phyloP scores from a whole-genome alignment of 37 sponge, comb jelly and placozoan species.

The Agelas oroides region DNA sequence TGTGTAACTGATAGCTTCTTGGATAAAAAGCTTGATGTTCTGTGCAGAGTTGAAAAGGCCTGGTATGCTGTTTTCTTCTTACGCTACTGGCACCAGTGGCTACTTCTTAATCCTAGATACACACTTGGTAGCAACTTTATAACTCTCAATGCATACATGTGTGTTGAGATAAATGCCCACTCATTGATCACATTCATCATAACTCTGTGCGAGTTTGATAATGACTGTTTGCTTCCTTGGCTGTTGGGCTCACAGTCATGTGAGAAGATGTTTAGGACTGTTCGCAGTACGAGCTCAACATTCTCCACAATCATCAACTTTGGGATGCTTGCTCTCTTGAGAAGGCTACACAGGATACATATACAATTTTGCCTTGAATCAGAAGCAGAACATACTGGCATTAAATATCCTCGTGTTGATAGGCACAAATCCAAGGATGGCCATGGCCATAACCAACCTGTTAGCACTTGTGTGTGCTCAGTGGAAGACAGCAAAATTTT shows the following conservation, averaged over 20 bases:
- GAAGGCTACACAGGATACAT: conserved; percentile 56
- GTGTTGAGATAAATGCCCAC: conserved; percentile 70
- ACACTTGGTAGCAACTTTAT: conserved; percentile 48
- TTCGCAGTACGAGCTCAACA: conserved; percentile 52
- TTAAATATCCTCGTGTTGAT: conserved; percentile 36
- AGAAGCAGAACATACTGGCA: conserved; percentile 38
- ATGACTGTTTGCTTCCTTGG: conserved; percentile 56
- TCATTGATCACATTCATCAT: conserved; percentile 25
- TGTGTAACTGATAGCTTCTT: conserved; percentile 62
- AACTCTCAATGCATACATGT: conserved; percentile 57
- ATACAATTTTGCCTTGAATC: conserved; percentile 48
- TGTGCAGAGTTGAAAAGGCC: conserved; percentile 35
- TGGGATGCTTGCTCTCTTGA: conserved; percentile 61
- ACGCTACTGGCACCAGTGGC: conserved; percentile 58
- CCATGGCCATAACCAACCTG: not conserved
- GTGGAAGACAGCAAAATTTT: not conserved
- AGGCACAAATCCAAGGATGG: conserved; percentile 34
- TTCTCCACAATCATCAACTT: conserved; percentile 72
- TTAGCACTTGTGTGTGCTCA: not conserved
- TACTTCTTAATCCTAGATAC: conserved; percentile 31
- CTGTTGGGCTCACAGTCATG: conserved; percentile 67
- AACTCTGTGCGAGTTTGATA: not conserved
- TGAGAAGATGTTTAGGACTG: conserved; percentile 60
- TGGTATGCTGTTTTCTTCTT: conserved; percentile 52
- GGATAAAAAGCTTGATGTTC: conserved; percentile 33